A percentile compares a stretch with the other conserved stretches of the same genome.
These are phyloP conservation scores for Synanceia verrucosa DNA, from an alignment of 2,797 vertebrate genomes.

Conservation along the genomic window DNA sequence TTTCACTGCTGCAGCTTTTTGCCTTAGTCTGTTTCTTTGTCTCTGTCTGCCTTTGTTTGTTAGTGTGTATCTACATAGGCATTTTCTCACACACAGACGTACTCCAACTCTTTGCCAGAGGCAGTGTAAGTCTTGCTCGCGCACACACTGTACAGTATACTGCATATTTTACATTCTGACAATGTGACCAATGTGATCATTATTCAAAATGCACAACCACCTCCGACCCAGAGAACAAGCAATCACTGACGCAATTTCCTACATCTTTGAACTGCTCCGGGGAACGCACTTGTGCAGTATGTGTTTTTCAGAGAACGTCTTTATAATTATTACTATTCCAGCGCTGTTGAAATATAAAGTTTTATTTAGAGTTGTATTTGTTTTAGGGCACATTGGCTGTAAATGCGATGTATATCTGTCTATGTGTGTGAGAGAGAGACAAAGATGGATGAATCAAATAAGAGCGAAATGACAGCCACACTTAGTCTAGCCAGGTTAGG, in stretches of 20 bases:
- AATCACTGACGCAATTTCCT: slow-evolving; percentile 69
- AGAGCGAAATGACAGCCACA: slow-evolving; percentile 22
- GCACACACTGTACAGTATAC: slow-evolving; percentile 53
- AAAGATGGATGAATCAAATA: slow-evolving; percentile 27
- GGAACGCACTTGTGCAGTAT: slow-evolving; percentile 48
- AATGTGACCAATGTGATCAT: slow-evolving; percentile 69
- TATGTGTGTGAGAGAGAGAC: neutral
- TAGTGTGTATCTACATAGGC: slow-evolving; percentile 8
- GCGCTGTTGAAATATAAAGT: slow-evolving; percentile 25
- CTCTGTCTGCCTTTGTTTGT: slow-evolving; percentile 36
- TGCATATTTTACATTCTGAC: slow-evolving; percentile 67
- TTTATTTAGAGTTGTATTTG: slow-evolving; percentile 43
- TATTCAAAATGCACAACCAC: slow-evolving; percentile 68
- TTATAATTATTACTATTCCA: slow-evolving; percentile 50
- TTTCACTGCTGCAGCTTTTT: slow-evolving; percentile 16
- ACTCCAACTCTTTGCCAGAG: slow-evolving; percentile 47
- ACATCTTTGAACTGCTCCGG: slow-evolving; percentile 56
- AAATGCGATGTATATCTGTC: neutral
- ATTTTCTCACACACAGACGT: neutral
- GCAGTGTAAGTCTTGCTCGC: slow-evolving; percentile 51
- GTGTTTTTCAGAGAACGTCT: slow-evolving; percentile 45
- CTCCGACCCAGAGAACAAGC: slow-evolving; percentile 55
- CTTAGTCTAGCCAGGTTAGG: slow-evolving; percentile 32
- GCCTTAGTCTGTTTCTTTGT: slow-evolving; percentile 5
- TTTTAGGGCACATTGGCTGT: neutral